Conservation (phyloP, 2,113 vertebrate genomes). For the Romanogobio albipinnatus region DNA sequence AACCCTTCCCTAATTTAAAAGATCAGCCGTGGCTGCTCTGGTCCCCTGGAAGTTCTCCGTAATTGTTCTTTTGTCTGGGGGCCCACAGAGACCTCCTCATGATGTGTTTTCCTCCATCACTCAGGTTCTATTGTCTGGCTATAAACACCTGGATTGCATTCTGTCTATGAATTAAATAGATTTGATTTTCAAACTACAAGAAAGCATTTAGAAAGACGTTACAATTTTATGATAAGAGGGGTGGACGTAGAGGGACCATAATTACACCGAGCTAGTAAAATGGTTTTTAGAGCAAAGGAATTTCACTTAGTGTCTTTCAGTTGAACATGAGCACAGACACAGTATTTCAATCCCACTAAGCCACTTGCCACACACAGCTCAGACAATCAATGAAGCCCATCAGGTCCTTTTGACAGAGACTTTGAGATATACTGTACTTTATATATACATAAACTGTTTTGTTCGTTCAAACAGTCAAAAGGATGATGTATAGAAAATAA, state of each 20-base stretch:
- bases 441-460: not conserved
- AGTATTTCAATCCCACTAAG: slow-evolving; percentile 21
- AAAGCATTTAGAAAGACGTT: not conserved
- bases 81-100: slow-evolving; percentile 55
- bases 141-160: slow-evolving; percentile 55
- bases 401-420: slow-evolving; percentile 36
- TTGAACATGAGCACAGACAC: not conserved
- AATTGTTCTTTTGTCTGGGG: slow-evolving; percentile 66
- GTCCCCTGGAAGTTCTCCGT: slow-evolving; percentile 53
- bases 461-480: slow-evolving; percentile 26
- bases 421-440: not conserved
- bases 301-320: slow-evolving; percentile 1
- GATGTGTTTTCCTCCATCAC: slow-evolving; percentile 32
- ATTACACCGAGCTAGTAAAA: not conserved
- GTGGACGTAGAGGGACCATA: not conserved
- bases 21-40: slow-evolving; percentile 21
- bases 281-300: not conserved
- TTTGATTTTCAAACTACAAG: not conserved
- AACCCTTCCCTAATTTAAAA: slow-evolving; percentile 61
- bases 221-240: slow-evolving; percentile 36
- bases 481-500: slow-evolving; percentile 12
- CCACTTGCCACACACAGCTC: slow-evolving; percentile 2
- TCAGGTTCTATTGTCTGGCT: not conserved
- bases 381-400: slow-evolving; percentile 15
- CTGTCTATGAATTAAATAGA: slow-evolving; percentile 21